A percentile compares a stretch with the other conserved stretches of the same genome.
Conservation (phyloP, 2,888 invertebrate genomes). For the Melinaea menophilus region DNA sequence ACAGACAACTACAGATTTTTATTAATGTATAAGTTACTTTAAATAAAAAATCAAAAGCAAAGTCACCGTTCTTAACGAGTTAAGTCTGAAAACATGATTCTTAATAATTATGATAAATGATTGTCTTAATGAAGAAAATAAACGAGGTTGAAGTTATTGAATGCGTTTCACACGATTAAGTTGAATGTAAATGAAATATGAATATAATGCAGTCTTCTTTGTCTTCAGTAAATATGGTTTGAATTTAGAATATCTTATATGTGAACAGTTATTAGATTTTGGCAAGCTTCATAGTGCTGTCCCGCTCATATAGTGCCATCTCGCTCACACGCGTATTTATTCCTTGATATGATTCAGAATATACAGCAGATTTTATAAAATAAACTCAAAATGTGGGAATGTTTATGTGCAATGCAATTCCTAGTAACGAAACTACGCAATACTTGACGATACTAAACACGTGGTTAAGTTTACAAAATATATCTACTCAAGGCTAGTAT, state of each 20-base stretch:
- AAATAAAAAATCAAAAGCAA: no score
- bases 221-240: no score
- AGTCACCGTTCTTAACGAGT: not conserved
- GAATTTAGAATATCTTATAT: no score
- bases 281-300: no score
- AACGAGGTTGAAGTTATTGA: slow-evolving; percentile 5
- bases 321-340: no score
- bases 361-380: no score
- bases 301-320: no score
- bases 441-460: slow-evolving; percentile 13
- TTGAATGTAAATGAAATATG: not conserved
- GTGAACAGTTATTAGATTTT: no score
- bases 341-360: no score
- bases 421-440: slow-evolving; percentile 18
- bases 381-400: slow-evolving; percentile 9
- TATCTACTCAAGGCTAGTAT: not conserved
- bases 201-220: not conserved
- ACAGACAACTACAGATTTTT: no score
- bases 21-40: no score
- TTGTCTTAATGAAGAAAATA: not conserved
- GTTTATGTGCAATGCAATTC: slow-evolving; percentile 22
- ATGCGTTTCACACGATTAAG: not conserved
- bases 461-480: slow-evolving; percentile 17
- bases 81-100: not conserved
- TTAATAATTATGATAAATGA: slow-evolving; percentile 5